A percentile compares a stretch with the other conserved stretches of the same genome.
These are phyloP conservation scores for Aptenodytes forsteri DNA, from an alignment of 2,113 vertebrate genomes.

Conservation along the genomic window DNA sequence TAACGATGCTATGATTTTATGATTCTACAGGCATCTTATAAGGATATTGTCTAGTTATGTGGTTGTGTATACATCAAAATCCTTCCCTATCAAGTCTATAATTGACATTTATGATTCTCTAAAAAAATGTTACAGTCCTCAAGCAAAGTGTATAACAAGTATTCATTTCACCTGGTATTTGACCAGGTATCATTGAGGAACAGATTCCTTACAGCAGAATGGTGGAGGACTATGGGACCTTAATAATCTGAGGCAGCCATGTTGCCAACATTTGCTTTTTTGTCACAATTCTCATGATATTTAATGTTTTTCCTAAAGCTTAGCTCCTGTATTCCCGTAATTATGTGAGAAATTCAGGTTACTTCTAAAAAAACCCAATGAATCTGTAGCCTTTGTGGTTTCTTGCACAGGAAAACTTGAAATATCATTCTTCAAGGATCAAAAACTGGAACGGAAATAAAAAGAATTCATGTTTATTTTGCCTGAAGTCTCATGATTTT, in stretches of 20 bases:
- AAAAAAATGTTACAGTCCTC: background rate
- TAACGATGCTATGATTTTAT: no score
- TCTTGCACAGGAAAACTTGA: background rate
- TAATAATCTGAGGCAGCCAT: background rate
- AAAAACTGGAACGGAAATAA: background rate
- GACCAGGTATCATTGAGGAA: background rate
- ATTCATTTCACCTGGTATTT: background rate
- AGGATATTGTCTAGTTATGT: background rate
- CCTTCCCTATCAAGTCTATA: background rate
- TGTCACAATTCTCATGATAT: background rate
- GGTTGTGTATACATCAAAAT: background rate
- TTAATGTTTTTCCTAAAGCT: background rate
- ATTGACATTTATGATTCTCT: background rate
- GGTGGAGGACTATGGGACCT: background rate
- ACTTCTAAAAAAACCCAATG: background rate
- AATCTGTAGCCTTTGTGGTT: background rate
- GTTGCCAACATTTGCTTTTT: background rate
- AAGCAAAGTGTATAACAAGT: background rate
- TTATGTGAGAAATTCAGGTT: background rate
- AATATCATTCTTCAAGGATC: background rate
- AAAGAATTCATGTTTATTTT: background rate
- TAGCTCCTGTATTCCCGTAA: background rate
- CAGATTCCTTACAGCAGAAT: background rate
- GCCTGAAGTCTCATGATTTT: background rate
- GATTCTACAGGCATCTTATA: background rate